phyloP scores from a whole-genome alignment of 1,140 invertebrate genomes.

The Euwallacea fornicatus region DNA sequence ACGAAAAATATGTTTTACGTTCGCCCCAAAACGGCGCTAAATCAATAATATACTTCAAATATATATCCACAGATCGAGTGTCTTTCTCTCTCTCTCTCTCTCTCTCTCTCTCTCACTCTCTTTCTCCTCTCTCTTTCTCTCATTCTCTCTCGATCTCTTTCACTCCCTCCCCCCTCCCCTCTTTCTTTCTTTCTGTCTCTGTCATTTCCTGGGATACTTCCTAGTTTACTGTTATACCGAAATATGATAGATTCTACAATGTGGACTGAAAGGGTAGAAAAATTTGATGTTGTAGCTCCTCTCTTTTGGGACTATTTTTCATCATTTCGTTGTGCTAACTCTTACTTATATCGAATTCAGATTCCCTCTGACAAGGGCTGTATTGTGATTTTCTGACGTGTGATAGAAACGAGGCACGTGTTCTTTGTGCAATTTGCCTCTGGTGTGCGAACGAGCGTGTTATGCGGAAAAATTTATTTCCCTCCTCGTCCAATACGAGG shows the following conservation, averaged over 20 bases:
- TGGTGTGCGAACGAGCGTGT: too few species aligned
- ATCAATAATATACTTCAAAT: slow-evolving; percentile 31
- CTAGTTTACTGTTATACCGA: neutral
- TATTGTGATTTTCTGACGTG: too few species aligned
- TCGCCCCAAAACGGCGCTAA: slow-evolving; percentile 29
- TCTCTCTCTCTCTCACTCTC: neutral
- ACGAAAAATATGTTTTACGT: slow-evolving; percentile 31
- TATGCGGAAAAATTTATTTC: too few species aligned
- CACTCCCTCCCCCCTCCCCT: neutral
- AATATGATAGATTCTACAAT: neutral
- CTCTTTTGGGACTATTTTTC: too few species aligned
- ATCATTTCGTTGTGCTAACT: too few species aligned
- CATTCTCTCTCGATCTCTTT: neutral
- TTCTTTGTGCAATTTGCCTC: too few species aligned
- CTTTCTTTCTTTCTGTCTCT: neutral
- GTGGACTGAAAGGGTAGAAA: neutral
- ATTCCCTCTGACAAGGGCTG: too few species aligned
- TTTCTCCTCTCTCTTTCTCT: neutral
- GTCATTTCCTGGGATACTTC: neutral
- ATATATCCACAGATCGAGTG: slow-evolving; percentile 21
- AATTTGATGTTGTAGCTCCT: too few species aligned
- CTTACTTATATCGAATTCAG: too few species aligned
- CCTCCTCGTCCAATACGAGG: too few species aligned
- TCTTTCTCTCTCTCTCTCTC: neutral
- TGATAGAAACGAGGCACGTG: too few species aligned